Percentiles rank a stretch among this genome's conserved stretches.
Evolutionary conservation across 2,797 vertebrate genomes (phyloP).

Genomic region (Austrolebias charrua): DNA sequence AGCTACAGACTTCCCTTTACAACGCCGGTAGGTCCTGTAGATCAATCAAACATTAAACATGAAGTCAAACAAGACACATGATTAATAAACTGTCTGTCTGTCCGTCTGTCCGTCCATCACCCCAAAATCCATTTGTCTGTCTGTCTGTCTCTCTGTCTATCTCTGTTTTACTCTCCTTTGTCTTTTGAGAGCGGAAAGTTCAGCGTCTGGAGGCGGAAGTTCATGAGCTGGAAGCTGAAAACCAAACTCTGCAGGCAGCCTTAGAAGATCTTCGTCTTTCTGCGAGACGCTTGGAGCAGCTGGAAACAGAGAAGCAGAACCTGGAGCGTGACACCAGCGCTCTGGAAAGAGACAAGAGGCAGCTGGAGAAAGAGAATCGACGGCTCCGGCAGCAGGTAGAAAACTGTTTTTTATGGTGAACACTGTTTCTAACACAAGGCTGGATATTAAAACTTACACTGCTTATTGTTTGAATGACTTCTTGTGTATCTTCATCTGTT

Average conservation of each 20-base stretch:
- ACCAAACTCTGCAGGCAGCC: conserved; percentile 86
- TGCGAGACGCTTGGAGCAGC: conserved; percentile 85
- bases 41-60: neutral
- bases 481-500: conserved; percentile 6
- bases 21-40: conserved; percentile 73
- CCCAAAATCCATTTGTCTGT: too few species aligned
- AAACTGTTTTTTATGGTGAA: neutral
- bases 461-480: neutral
- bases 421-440: rapidly evolving
- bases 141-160: too few species aligned
- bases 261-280: conserved; percentile 90
- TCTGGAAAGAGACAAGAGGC: conserved; percentile 90
- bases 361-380: conserved; percentile 92
- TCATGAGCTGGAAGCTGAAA: conserved; percentile 90
- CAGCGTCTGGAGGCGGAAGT: conserved; percentile 88
- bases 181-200: conserved; percentile 82
- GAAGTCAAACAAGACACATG: too few species aligned
- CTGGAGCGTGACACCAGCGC: conserved; percentile 88
- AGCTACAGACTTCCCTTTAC: conserved; percentile 87
- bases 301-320: conserved; percentile 87
- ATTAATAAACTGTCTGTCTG: neutral
- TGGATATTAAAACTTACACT: neutral
- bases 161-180: neutral
- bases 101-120: too few species aligned
- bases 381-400: conserved; percentile 88